Evolutionary conservation across 2,113 vertebrate species (phyloP).

Genomic region (Corydoras sp.): DNA sequence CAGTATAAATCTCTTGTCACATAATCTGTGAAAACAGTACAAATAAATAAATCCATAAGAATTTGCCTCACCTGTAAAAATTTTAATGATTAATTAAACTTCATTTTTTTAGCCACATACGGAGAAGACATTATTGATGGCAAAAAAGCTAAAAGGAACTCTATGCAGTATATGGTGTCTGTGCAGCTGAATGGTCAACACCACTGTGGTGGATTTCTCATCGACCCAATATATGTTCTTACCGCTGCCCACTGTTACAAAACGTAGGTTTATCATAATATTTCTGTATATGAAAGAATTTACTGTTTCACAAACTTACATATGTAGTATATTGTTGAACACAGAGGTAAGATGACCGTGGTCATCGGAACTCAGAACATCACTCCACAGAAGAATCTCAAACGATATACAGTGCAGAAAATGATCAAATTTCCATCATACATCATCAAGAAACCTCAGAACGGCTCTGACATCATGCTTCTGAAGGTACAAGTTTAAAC

Average conservation of each 20-base stretch:
- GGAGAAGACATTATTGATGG: constrained; percentile 44
- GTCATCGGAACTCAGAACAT: constrained; percentile 59
- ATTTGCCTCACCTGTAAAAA: no score
- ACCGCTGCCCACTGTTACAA: constrained; percentile 54
- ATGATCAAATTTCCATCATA: constrained; percentile 34
- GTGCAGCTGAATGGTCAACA: constrained; percentile 32
- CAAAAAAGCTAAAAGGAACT: constrained; percentile 23
- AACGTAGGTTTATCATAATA: constrained; percentile 24
- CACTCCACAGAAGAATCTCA: constrained; percentile 24
- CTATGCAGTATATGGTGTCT: constrained; percentile 43
- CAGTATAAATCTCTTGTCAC: no score
- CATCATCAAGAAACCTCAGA: fast-evolving
- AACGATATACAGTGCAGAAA: constrained; percentile 25
- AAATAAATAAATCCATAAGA: no score
- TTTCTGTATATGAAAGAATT: not conserved
- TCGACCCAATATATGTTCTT: constrained; percentile 37
- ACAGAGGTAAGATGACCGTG: constrained; percentile 44
- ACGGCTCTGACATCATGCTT: constrained; percentile 63
- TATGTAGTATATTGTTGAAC: not conserved
- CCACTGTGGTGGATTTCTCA: constrained; percentile 41
- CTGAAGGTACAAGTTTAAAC: constrained; percentile 53
- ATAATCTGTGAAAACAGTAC: no score
- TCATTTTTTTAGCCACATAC: constrained; percentile 13
- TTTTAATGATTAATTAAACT: not conserved
- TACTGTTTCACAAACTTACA: not conserved